Base-by-base conservation (phyloP, 2,888 invertebrate genomes). In the Tinea pellionella region DNA sequence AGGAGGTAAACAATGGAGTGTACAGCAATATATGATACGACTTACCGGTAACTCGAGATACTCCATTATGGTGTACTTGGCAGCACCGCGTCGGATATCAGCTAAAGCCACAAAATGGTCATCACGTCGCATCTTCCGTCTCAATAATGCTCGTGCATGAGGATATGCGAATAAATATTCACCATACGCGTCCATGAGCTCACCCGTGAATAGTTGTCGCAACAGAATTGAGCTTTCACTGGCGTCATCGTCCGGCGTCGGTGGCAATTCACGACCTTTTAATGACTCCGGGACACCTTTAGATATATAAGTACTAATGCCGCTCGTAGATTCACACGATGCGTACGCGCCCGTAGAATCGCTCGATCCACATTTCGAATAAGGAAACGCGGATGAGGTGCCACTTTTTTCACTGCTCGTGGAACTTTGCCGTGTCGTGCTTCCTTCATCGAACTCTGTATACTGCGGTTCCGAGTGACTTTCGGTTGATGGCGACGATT, bases 1-100 rank as follows among this genome's bases (percentile, higher is more conserved):
- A 53, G 53, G 53, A 53, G n/a, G 24, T 1, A 53, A 53, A 53
- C 24, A 53, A 53, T 53, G 24, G 53, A 6, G 9, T 53, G 24
- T 2, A 53, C 6, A 51, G 18, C 11, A 12, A 19, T 6, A 53
- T 19, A 53, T 12, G n/a, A 12, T 19, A 13, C 6, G 18, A 24
- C 92, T 91, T 74, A 92, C 92, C 90, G 92, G 92, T 75, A 92
- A 76, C 73, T 91, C 89, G 64, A 92, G 88, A 66, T 92, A 89
- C 64, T 90, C 89, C 57, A 89, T 87, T 60, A 92, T 89, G 61
- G 89, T 89, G 74, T 91, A 86, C 70, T 89, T 89, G 61, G 92
- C 92, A 59, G 91, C 91, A 58, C 91, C 92, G 67, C 89, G 88
- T 62, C 91, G 85, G 67, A 92, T 88, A 71, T 90, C 89, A 64